Percentiles rank a stretch among this genome's conserved stretches.
Evolutionary conservation across 2,888 invertebrate species (phyloP).

Genomic region (Trissolcus japonicus): DNA sequence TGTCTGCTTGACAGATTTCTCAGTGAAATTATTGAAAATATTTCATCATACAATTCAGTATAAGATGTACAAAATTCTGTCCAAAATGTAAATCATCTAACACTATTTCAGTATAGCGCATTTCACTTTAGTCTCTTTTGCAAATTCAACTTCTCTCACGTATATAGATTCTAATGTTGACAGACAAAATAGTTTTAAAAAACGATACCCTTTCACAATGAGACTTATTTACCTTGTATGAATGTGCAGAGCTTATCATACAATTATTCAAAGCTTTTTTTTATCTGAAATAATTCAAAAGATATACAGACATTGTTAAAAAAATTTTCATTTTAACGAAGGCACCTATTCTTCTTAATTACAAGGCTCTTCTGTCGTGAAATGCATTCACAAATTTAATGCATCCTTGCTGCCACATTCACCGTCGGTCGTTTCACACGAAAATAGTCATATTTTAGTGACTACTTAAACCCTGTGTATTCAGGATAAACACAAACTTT

Average conservation of each 20-base stretch:
- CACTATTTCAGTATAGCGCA: too few species aligned
- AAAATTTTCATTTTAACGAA: slow-evolving; percentile 18
- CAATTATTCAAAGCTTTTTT: neutral
- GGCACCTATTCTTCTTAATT: slow-evolving; percentile 36
- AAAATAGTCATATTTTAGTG: slow-evolving; percentile 31
- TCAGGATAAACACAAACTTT: slow-evolving; percentile 21
- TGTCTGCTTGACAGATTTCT: too few species aligned
- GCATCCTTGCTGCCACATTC: slow-evolving; percentile 19
- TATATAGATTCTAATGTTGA: too few species aligned
- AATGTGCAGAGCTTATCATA: neutral
- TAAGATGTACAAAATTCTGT: too few species aligned
- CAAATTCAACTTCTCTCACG: too few species aligned
- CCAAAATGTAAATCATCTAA: too few species aligned
- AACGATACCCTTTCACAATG: too few species aligned
- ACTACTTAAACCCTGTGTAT: slow-evolving; percentile 36
- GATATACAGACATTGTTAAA: slow-evolving; percentile 4
- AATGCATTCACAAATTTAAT: slow-evolving; percentile 40
- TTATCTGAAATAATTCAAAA: slow-evolving; percentile 8
- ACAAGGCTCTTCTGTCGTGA: slow-evolving; percentile 8
- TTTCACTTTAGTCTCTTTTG: too few species aligned
- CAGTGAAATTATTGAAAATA: too few species aligned
- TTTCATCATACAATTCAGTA: too few species aligned
- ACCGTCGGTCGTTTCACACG: slow-evolving; percentile 28
- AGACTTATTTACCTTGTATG: too few species aligned
- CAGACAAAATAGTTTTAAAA: too few species aligned